Conservation (phyloP, 2,113 vertebrate genomes). For the Macrotis lagotis region DNA sequence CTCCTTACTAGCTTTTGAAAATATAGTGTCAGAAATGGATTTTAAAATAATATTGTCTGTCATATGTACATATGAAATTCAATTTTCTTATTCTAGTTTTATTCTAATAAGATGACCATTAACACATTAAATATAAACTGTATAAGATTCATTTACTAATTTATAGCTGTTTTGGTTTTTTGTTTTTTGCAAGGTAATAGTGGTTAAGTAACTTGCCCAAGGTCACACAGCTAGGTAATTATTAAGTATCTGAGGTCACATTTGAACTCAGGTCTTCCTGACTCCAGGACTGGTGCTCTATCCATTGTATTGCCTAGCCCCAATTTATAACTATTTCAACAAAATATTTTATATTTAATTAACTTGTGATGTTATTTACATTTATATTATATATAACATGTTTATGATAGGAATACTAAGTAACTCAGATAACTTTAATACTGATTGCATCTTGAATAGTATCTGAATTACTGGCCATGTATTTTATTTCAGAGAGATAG, state of each 20-base stretch:
- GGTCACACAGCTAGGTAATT: too few species aligned
- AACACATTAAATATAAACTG: neutral
- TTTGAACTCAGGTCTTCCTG: too few species aligned
- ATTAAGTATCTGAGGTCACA: too few species aligned
- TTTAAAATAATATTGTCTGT: neutral
- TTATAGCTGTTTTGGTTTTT: too few species aligned
- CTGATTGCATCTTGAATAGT: neutral
- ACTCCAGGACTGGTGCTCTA: too few species aligned
- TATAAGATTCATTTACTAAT: neutral
- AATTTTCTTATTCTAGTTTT: too few species aligned
- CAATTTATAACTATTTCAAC: neutral
- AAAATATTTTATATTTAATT: neutral
- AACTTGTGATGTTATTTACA: neutral
- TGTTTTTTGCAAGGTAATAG: too few species aligned
- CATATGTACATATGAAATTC: neutral
- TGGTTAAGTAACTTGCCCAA: too few species aligned
- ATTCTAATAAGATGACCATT: neutral
- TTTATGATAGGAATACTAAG: neutral
- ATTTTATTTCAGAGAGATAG: constrained; percentile 59
- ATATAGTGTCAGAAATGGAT: neutral
- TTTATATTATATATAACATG: neutral
- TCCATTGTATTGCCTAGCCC: too few species aligned
- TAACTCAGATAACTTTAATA: neutral
- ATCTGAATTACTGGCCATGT: constrained; percentile 16
- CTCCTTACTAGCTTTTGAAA: neutral